Percentiles rank a stretch among this genome's conserved stretches.
Evolutionary conservation across 2,113 vertebrate genomes (phyloP).

Genomic region (Eleginops maclovinus): DNA sequence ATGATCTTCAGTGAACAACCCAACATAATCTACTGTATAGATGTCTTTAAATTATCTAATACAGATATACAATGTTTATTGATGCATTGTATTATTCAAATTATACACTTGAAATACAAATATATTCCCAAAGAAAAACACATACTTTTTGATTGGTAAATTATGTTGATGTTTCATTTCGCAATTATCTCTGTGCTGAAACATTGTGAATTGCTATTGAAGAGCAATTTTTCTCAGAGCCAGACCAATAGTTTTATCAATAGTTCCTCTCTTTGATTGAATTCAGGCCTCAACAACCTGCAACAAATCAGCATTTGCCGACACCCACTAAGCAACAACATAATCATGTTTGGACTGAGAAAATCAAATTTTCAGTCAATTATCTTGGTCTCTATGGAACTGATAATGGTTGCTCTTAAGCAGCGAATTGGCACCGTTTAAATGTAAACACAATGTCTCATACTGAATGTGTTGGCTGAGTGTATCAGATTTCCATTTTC

Average conservation of each 20-base stretch:
- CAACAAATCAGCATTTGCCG: constrained; percentile 74
- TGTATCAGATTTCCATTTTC: constrained; percentile 58
- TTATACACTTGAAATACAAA: not conserved
- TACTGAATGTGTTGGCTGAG: constrained; percentile 70
- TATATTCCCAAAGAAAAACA: constrained; percentile 1
- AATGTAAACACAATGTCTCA: constrained; percentile 81
- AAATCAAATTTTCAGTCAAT: constrained; percentile 81
- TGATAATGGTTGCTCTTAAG: constrained; percentile 77
- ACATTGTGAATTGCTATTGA: constrained; percentile 29
- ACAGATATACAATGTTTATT: not conserved
- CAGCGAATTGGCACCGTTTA: constrained; percentile 74
- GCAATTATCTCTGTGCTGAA: constrained; percentile 25
- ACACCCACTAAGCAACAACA: constrained; percentile 66
- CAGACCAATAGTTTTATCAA: constrained; percentile 61
- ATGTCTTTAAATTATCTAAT: too few relatives aligned
- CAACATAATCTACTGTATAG: too few relatives aligned
- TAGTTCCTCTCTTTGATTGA: constrained; percentile 69
- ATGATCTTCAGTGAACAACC: too few relatives aligned
- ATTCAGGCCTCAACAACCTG: constrained; percentile 66
- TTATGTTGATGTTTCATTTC: constrained; percentile 14
- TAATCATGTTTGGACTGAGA: constrained; percentile 78
- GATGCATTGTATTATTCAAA: not conserved
- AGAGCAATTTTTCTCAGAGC: constrained; percentile 38
- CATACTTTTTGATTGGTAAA: constrained; percentile 30
- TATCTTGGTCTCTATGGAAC: constrained; percentile 74